Percentiles rank a stretch among this genome's conserved stretches.
Evolutionary conservation across 1,140 invertebrate species (phyloP).

Genomic region (Phocides pigmalion): DNA sequence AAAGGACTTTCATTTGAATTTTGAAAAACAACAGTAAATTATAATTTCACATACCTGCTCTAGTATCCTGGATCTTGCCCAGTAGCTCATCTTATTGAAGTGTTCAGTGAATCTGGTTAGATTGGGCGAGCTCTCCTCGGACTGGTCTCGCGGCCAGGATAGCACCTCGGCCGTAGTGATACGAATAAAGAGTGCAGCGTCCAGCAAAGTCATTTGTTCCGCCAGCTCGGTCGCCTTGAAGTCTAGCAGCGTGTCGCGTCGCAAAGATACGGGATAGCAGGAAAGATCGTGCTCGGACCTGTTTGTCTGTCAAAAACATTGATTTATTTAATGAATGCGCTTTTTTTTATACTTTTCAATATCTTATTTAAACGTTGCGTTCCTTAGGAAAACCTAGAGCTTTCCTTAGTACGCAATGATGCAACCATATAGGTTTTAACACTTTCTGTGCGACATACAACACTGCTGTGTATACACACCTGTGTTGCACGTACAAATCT

Average conservation of each 20-base stretch:
- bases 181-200: constrained; percentile 97
- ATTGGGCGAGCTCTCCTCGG: constrained; percentile 98
- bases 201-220: constrained; percentile 99
- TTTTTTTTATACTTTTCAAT: no score
- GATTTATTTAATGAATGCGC: no score
- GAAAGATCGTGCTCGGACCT: constrained; percentile 71
- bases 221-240: constrained; percentile 95
- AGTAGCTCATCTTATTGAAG: constrained; percentile 99
- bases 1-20: no score
- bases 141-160: constrained; percentile 98
- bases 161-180: constrained; percentile 98
- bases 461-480: no score
- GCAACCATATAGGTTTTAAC: no score
- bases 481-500: no score
- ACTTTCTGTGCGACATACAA: no score
- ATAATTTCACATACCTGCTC: constrained; percentile 75
- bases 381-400: no score
- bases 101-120: constrained; percentile 98
- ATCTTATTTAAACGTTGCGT: no score
- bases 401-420: no score
- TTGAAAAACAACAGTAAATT: no score
- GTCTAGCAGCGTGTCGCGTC: constrained; percentile 91
- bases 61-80: constrained; percentile 90
- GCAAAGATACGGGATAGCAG: constrained; percentile 76
- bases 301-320: constrained; percentile 55